A percentile compares a stretch with the other conserved stretches of the same genome.
These are phyloP conservation scores for Dinomys branickii DNA, from an alignment of 2,113 vertebrate genomes.

Conservation along the genomic window DNA sequence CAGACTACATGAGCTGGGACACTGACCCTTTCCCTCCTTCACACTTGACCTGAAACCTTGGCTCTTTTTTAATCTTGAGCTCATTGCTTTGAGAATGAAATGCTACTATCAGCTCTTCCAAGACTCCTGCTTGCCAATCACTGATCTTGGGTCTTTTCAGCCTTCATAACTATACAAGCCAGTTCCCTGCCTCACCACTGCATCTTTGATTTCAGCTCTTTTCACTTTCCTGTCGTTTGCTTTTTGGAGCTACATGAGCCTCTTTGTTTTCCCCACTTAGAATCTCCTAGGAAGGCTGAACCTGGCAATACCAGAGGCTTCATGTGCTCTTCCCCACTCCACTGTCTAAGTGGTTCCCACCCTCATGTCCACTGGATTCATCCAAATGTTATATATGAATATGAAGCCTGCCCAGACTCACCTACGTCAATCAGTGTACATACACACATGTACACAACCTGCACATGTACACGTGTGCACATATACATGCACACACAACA, in stretches of 20 bases:
- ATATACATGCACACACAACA: neutral
- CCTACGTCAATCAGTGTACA: neutral
- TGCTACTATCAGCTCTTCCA: neutral
- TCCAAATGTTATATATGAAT: neutral
- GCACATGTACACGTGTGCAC: too few relatives aligned
- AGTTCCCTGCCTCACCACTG: neutral
- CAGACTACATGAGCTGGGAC: neutral
- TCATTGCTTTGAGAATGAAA: neutral
- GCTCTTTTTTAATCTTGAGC: neutral
- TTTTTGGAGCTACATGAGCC: neutral
- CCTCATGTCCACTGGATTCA: neutral
- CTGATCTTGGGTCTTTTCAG: neutral
- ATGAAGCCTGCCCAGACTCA: neutral
- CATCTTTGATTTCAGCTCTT: neutral
- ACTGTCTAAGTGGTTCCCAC: neutral
- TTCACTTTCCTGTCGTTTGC: neutral
- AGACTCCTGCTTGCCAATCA: neutral
- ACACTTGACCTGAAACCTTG: neutral
- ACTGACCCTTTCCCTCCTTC: neutral
- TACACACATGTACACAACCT: too few relatives aligned
- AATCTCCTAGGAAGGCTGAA: neutral
- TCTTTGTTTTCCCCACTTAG: neutral
- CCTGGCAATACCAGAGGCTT: neutral
- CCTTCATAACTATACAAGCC: neutral
- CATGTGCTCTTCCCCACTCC: neutral